Evolutionary conservation across 2,888 invertebrate species (phyloP).

Genomic region (Euclidia mi): DNA sequence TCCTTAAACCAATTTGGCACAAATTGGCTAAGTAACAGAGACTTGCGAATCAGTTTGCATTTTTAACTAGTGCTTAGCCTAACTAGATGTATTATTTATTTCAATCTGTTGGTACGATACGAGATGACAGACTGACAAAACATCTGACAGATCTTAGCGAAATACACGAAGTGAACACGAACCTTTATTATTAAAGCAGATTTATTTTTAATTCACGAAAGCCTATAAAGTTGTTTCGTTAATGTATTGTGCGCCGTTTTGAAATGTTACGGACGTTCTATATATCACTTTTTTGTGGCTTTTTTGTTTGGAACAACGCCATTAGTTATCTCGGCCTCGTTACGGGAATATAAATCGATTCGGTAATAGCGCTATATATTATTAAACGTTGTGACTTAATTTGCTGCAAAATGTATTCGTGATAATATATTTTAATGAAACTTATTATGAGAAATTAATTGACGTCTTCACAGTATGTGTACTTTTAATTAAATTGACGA

Average conservation of each 20-base stretch:
- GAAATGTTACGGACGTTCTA: conserved; percentile 35
- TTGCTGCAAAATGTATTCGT: background rate
- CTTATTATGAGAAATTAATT: too few species aligned
- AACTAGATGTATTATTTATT: conserved; percentile 47
- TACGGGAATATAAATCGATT: conserved; percentile 48
- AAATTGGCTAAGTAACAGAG: conserved; percentile 41
- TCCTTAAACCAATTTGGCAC: conserved; percentile 32
- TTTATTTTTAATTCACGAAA: conserved; percentile 47
- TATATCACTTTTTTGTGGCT: conserved; percentile 58
- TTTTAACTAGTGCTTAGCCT: conserved; percentile 38
- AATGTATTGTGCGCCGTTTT: conserved; percentile 37
- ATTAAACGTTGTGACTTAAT: conserved; percentile 29
- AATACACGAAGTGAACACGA: conserved; percentile 44
- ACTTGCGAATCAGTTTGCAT: conserved; percentile 45
- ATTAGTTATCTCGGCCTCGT: conserved; percentile 59
- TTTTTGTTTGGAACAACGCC: conserved; percentile 63
- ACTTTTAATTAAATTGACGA: conserved; percentile 19
- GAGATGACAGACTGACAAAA: conserved; percentile 62
- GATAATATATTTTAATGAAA: background rate
- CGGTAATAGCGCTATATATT: conserved; percentile 51
- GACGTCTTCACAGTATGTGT: background rate
- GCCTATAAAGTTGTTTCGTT: conserved; percentile 57
- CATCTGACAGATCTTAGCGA: conserved; percentile 57
- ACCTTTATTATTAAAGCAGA: conserved; percentile 53
- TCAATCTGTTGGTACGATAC: conserved; percentile 55